Evolutionary conservation across 2,888 invertebrate genomes (phyloP).

Genomic region (Meiosimyza decipiens): DNA sequence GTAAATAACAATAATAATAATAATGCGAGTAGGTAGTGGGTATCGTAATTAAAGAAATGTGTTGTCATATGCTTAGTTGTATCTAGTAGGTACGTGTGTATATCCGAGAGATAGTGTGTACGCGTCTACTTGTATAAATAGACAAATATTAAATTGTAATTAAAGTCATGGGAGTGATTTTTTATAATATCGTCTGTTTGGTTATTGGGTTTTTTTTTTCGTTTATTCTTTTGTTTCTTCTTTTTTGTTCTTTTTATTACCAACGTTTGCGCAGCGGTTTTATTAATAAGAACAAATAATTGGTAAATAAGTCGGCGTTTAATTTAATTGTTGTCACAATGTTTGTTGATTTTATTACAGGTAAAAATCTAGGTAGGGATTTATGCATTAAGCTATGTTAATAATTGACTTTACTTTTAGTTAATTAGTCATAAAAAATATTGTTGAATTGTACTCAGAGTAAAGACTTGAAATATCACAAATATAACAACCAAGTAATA

Average conservation of each 20-base stretch:
- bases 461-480: too few relatives aligned
- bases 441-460: too few relatives aligned
- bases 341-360: neutral
- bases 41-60: too few relatives aligned
- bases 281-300: slow-evolving; percentile 16
- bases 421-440: too few relatives aligned
- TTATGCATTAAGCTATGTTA: neutral
- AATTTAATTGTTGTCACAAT: neutral
- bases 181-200: slow-evolving; percentile 19
- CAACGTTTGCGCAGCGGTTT: slow-evolving; percentile 7
- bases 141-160: slow-evolving; percentile 49
- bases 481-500: too few relatives aligned
- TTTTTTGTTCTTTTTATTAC: neutral
- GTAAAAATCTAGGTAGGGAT: neutral
- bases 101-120: slow-evolving; percentile 12
- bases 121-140: neutral
- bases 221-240: neutral
- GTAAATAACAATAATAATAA: slow-evolving; percentile 5
- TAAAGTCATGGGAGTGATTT: slow-evolving; percentile 59
- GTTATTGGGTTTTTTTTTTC: neutral
- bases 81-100: neutral
- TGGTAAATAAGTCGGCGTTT: slow-evolving; percentile 29
- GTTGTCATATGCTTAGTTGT: neutral
- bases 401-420: too few relatives aligned
- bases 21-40: neutral